Conservation (phyloP, 2,113 vertebrate genomes). For the Hippoglossus stenolepis region DNA sequence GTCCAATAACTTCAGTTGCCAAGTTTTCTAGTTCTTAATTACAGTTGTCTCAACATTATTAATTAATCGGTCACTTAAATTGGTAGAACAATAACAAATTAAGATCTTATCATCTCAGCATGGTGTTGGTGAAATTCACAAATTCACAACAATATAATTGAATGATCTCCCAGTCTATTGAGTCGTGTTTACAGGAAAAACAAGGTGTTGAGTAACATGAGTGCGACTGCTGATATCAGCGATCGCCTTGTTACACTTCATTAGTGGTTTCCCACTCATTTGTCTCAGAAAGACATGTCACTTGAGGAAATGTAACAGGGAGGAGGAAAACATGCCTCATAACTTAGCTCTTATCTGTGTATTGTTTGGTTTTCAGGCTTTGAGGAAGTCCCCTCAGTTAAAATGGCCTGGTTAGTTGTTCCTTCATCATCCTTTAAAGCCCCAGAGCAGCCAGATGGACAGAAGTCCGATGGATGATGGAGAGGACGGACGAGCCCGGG, state of each 20-base stretch:
- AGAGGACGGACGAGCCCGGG: conserved; percentile 55
- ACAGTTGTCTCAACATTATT: neutral
- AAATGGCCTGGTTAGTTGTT: conserved; percentile 47
- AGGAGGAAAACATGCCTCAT: conserved; percentile 85
- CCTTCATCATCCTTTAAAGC: conserved; percentile 28
- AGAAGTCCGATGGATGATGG: conserved; percentile 57
- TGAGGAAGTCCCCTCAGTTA: conserved; percentile 73
- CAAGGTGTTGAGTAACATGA: neutral
- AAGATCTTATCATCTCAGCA: neutral
- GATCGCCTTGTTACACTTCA: conserved; percentile 34
- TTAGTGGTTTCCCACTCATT: conserved; percentile 54
- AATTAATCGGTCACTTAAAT: neutral
- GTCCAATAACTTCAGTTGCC: no score
- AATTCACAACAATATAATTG: neutral
- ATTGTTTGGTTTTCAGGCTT: conserved; percentile 84
- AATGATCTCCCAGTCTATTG: neutral
- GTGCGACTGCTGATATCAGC: conserved; percentile 41
- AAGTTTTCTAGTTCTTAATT: neutral
- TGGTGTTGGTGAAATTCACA: neutral
- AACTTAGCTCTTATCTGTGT: conserved; percentile 76
- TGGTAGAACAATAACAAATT: neutral
- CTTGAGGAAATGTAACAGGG: conserved; percentile 74
- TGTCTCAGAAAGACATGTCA: conserved; percentile 46
- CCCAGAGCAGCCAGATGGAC: conserved; percentile 40
- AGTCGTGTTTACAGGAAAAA: conserved; percentile 16